phyloP scores from a whole-genome alignment of 2,797 vertebrate species.

The Allobates femoralis region DNA sequence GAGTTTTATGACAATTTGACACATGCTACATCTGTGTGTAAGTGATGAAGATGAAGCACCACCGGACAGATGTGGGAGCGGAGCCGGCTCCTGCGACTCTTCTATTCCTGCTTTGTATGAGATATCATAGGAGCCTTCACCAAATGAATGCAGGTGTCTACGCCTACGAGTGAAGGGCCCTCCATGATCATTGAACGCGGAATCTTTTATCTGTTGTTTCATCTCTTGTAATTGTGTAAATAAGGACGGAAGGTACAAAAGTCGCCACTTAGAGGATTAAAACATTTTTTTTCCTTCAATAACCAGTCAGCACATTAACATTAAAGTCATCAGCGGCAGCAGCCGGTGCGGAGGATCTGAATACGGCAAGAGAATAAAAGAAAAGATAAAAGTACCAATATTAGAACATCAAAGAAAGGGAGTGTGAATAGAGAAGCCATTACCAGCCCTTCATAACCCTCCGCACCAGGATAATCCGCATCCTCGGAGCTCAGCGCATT shows the following conservation, averaged over 20 bases:
- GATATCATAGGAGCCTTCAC: neutral
- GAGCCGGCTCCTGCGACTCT: neutral
- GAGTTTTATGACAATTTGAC: neutral
- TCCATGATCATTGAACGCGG: neutral
- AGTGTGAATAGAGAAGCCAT: conserved; percentile 27
- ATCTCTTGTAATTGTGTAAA: conserved; percentile 19
- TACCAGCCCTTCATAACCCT: conserved; percentile 28
- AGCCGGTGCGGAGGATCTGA: neutral
- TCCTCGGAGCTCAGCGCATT: neutral
- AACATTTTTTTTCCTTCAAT: neutral
- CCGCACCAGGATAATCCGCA: neutral
- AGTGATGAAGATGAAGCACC: neutral
- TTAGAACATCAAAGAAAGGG: conserved; percentile 37
- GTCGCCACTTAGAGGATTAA: conserved; percentile 12
- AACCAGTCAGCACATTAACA: conserved; percentile 17
- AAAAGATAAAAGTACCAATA: conserved; percentile 38
- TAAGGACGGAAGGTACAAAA: neutral
- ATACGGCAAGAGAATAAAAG: neutral
- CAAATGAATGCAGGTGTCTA: neutral
- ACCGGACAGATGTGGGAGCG: neutral
- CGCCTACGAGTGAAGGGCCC: neutral
- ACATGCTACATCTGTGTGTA: conserved; percentile 2
- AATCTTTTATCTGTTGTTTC: conserved; percentile 20
- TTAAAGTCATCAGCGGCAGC: conserved; percentile 17
- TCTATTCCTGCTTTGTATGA: neutral